phyloP scores from a whole-genome alignment of 2,888 invertebrate species.

The Archaeoteleia sp. region DNA sequence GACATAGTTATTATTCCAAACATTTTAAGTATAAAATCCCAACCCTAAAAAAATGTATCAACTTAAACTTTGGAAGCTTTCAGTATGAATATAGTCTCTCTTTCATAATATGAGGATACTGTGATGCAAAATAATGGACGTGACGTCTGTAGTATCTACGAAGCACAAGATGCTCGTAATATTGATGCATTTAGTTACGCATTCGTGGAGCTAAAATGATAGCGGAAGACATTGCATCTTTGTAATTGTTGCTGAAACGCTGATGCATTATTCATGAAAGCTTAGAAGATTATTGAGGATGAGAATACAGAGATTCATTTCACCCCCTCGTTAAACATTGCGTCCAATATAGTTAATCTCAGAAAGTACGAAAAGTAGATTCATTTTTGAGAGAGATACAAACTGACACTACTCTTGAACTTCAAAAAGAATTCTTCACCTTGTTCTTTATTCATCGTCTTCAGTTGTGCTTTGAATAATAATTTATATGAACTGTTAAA shows the following conservation, averaged over 20 bases:
- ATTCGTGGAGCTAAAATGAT: conserved; percentile 19
- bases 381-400: conserved; percentile 20
- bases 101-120: no score
- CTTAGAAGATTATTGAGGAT: conserved; percentile 26
- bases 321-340: conserved; percentile 25
- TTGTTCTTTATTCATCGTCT: conserved; percentile 26
- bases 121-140: conserved; percentile 15
- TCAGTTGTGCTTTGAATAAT: conserved; percentile 16
- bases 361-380: conserved; percentile 13
- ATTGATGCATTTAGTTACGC: conserved; percentile 23
- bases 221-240: conserved; percentile 12
- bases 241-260: conserved; percentile 37
- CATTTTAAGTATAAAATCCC: no score
- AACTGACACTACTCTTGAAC: conserved; percentile 16
- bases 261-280: conserved; percentile 31
- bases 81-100: conserved; percentile 11
- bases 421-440: conserved; percentile 2
- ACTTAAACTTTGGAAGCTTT: no score
- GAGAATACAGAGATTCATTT: conserved; percentile 13
- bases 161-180: conserved; percentile 11
- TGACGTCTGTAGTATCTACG: conserved; percentile 3
- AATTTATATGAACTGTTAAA: conserved; percentile 17
- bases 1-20: no score
- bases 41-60: no score
- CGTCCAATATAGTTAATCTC: conserved; percentile 22